Evolutionary conservation across 2,888 invertebrate species (phyloP).

Genomic region (Pammene aurita): DNA sequence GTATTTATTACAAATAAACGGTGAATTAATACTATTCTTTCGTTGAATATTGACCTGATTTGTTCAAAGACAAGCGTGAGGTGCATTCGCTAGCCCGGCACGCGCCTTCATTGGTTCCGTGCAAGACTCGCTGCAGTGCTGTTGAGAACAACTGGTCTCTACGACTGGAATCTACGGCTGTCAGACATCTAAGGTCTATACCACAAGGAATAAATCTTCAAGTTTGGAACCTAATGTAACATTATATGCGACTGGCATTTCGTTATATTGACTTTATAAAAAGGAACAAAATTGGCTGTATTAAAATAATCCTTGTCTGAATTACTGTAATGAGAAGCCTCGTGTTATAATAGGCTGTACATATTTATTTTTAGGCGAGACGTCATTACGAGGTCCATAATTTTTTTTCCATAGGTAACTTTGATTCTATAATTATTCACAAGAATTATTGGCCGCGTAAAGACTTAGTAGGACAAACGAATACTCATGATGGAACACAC

Average conservation of each 20-base stretch:
- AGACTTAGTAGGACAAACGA: not conserved
- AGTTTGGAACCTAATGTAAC: constrained; percentile 4
- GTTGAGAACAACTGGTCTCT: constrained; percentile 58
- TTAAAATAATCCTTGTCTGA: not conserved
- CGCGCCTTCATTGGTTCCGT: constrained; percentile 59
- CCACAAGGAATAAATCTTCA: constrained; percentile 34
- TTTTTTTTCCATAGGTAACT: not conserved
- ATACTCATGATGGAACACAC: not conserved
- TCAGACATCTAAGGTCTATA: constrained; percentile 34
- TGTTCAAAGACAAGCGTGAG: constrained; percentile 67
- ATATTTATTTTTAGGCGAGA: no score
- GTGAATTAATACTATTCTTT: constrained; percentile 70
- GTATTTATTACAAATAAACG: constrained; percentile 78
- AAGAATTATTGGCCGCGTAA: constrained; percentile 22
- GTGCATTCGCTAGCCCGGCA: constrained; percentile 55
- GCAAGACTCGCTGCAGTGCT: constrained; percentile 62
- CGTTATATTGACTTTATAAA: not conserved
- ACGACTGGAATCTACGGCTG: constrained; percentile 55
- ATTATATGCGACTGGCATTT: not conserved
- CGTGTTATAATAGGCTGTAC: no score
- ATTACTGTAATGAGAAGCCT: not conserved
- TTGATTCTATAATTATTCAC: not conserved
- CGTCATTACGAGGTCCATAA: constrained; percentile 3
- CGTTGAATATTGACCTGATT: constrained; percentile 70
- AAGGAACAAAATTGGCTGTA: constrained; percentile 11